Conservation (phyloP, 2,888 invertebrate species). For the Dryocosmus kuriphilus region DNA sequence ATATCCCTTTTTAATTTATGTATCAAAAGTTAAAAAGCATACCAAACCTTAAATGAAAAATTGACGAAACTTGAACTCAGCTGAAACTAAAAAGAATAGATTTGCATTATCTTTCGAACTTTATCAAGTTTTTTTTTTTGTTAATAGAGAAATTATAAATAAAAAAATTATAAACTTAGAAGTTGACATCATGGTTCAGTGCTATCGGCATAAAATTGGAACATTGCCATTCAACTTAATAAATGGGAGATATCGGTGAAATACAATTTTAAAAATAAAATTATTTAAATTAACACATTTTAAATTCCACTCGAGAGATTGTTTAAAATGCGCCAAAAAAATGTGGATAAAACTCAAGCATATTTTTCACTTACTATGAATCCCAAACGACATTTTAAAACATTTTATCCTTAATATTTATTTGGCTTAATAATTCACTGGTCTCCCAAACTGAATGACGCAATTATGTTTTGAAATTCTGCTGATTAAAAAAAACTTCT, state of each 20-base stretch:
- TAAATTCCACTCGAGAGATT: background rate
- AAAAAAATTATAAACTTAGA: background rate
- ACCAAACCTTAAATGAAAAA: background rate
- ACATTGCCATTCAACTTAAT: background rate
- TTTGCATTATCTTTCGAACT: background rate
- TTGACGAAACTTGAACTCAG: background rate
- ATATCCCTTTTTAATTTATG: constrained; percentile 4
- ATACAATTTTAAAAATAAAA: background rate
- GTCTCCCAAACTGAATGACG: too few species aligned
- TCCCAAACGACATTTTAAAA: too few species aligned
- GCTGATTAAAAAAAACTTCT: too few species aligned
- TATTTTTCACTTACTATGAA: too few species aligned
- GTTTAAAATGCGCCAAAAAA: background rate
- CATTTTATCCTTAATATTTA: too few species aligned
- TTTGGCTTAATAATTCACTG: too few species aligned
- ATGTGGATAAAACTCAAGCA: background rate
- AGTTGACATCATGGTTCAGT: background rate
- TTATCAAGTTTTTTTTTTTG: too few species aligned
- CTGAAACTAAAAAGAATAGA: background rate
- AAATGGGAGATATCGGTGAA: background rate
- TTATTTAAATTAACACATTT: background rate
- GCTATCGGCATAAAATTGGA: background rate
- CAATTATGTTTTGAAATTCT: too few species aligned
- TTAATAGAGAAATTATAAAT: background rate
- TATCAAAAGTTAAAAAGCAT: background rate